Evolutionary conservation across 2,113 vertebrate genomes (phyloP).

Genomic region (Alaudala cheleensis): DNA sequence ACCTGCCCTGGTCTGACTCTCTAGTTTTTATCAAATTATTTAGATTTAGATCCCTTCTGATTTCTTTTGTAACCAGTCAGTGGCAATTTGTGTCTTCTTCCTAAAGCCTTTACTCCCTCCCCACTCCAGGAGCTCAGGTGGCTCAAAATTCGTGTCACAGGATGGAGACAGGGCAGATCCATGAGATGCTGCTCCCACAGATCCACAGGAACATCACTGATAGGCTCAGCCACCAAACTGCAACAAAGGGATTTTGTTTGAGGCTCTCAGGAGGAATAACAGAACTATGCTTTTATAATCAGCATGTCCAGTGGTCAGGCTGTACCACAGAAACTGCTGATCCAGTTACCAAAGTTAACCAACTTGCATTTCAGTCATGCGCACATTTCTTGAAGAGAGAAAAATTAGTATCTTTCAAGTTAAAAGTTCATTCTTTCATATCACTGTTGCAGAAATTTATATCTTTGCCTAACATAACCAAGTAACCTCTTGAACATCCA

Average conservation of each 20-base stretch:
- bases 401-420: neutral
- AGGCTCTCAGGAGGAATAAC: neutral
- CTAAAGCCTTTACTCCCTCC: neutral
- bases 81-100: neutral
- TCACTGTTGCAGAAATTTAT: neutral
- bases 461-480: neutral
- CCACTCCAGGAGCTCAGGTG: neutral
- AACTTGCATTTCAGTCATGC: neutral
- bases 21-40: neutral
- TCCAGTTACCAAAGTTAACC: neutral
- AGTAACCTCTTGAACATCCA: neutral
- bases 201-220: accelerated
- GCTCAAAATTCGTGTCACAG: accelerated
- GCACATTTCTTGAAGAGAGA: neutral
- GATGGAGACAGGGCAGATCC: neutral
- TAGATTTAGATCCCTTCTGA: neutral
- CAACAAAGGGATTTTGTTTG: neutral
- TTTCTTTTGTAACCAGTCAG: neutral
- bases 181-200: neutral
- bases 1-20: neutral
- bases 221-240: neutral
- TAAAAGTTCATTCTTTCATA: neutral
- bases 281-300: neutral
- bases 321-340: neutral
- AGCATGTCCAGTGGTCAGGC: neutral